Base-by-base conservation (phyloP, 2,888 invertebrate genomes). In the Lasioglossum zephyrum region DNA sequence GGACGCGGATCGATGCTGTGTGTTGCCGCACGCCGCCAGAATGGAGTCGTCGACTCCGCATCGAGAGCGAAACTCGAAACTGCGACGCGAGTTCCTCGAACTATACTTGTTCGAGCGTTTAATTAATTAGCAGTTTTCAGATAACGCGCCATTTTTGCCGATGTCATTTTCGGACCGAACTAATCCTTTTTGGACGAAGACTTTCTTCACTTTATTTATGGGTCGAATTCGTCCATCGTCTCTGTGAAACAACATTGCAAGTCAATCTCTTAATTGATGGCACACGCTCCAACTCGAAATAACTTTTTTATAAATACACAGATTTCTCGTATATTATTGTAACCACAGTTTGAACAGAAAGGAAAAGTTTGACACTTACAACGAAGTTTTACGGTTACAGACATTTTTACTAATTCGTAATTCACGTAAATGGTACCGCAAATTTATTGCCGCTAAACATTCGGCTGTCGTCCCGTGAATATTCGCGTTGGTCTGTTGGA, bases 41-140 rank as follows among this genome's bases (percentile, higher is more conserved):
- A 87, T 85, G 81, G 84, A 87, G 86, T 88, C 90, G 85, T 88
- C 85, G 89, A 78, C 80, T 85, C 77, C 85, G 57, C 82, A 82
- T 81, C 70, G 80, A 87, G 86, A 89, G 75, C 85, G 85, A 63
- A 63, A 86, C 86, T 85, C 16, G 13, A 16, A 44, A 22, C 63
- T 66, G 44, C 73, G 18, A 47, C 44, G 47, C 47, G 18, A 47
- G 47, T 47, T 47, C 6, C n/a, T n/a, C n/a, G 5, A n/a, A 70
- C 70, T 39, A 16, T 63, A 41, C 70, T 70, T 22, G 66, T 9
- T 41, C 22, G 11, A 13, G 18, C n/a, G 36, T 39, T 70, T 39
- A 70, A 70, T 70, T 70, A 70, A 70, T 70, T 70, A 70, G n/a
- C 11, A 3, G 41, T 41, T 22, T 41, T 41, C 70, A 5, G 41